These are phyloP conservation scores for Neolamprologus toae DNA, from an alignment of 2,113 vertebrate species.

Conservation along the genomic window DNA sequence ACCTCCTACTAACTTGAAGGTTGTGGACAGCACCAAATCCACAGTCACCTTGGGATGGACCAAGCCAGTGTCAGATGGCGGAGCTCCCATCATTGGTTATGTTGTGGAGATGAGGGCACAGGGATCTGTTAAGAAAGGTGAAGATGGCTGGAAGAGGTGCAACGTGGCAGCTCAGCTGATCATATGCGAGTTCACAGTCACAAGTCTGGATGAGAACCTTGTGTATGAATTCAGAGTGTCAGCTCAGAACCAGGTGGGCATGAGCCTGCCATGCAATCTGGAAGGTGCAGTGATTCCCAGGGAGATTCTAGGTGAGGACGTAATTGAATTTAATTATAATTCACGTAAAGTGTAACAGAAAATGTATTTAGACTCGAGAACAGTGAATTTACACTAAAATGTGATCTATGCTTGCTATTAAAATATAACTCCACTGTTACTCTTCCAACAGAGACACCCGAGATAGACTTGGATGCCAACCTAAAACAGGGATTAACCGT, in stretches of 20 bases:
- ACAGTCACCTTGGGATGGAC: constrained; percentile 87
- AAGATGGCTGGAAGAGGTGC: constrained; percentile 91
- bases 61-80: constrained; percentile 90
- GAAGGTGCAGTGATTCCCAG: constrained; percentile 84
- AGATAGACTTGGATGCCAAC: constrained; percentile 89
- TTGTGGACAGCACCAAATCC: constrained; percentile 86
- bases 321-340: not conserved
- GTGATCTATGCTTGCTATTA: not conserved
- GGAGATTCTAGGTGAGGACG: constrained; percentile 86
- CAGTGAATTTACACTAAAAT: not conserved
- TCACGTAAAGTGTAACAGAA: not conserved
- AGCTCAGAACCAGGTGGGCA: constrained; percentile 95
- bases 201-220: constrained; percentile 83
- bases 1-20: constrained; percentile 88
- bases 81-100: constrained; percentile 92
- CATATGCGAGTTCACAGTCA: constrained; percentile 86
- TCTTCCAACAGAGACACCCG: constrained; percentile 81
- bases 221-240: constrained; percentile 94
- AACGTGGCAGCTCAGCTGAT: constrained; percentile 91
- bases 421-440: constrained; percentile 1
- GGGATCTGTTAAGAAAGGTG: constrained; percentile 76
- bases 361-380: not conserved
- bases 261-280: constrained; percentile 88
- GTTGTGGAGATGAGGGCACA: constrained; percentile 88
- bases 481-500: constrained; percentile 88